phyloP scores from a whole-genome alignment of 2,797 vertebrate genomes.

The Echeneis naucrates region DNA sequence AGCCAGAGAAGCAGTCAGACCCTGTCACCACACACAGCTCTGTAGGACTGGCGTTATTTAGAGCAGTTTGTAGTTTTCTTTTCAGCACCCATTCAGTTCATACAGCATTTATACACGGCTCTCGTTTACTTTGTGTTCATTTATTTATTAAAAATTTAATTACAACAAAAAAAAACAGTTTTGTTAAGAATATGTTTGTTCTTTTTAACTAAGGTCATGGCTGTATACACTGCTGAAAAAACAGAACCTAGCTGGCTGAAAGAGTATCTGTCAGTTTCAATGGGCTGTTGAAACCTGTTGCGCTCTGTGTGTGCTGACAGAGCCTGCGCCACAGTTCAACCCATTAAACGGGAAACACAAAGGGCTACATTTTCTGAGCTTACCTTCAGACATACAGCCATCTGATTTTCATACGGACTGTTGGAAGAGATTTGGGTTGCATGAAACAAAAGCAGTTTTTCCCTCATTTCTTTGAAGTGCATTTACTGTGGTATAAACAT shows the following conservation, averaged over 20 bases:
- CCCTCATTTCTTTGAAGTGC: constrained; percentile 21
- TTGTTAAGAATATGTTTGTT: too few relatives aligned
- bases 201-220: neutral
- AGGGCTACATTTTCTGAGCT: neutral
- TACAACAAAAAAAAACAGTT: too few relatives aligned
- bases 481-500: constrained; percentile 19
- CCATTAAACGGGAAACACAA: neutral
- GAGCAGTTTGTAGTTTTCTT: too few relatives aligned
- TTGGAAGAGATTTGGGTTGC: neutral
- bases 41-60: too few relatives aligned
- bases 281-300: neutral
- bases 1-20: too few relatives aligned
- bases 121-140: too few relatives aligned
- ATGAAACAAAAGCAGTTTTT: constrained; percentile 3
- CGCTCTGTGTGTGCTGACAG: neutral
- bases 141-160: too few relatives aligned
- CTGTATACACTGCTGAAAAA: neutral
- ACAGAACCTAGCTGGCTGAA: neutral
- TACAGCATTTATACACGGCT: too few relatives aligned
- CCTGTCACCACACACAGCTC: too few relatives aligned
- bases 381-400: neutral
- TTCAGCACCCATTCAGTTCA: too few relatives aligned
- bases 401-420: constrained; percentile 1
- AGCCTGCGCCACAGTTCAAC: neutral
- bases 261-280: neutral